Base-by-base conservation (phyloP, 2,113 vertebrate genomes). In the Oplegnathus fasciatus region DNA sequence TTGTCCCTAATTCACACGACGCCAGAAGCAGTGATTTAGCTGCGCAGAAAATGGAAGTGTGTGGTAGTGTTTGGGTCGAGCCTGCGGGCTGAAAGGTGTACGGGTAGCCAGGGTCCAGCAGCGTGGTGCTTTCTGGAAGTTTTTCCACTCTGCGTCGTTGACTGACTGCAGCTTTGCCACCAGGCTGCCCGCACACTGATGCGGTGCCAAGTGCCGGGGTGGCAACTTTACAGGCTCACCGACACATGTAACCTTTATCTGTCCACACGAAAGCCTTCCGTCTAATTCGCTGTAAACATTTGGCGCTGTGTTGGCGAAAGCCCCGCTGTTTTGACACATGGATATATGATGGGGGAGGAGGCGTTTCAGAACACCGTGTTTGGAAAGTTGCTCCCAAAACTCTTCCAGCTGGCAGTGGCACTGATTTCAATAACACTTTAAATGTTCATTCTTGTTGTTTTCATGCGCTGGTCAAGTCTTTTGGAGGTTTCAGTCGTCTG, bases 291-390 rank as follows among this genome's bases (percentile, higher is more conserved):
- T 24, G 75, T 46, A 40, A 86, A 76, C 78, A 67, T 86, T 87
- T 84, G 86, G 72, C 80, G 74, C 87, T 78, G 87, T 44, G 76
- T 62, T 79, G 44, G 34, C 15, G 14, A 78, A 73, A 82, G 40
- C 54, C 86, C 84, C 62, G 83, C 91, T 90, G 92, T 75, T 92
- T 75, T 93, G 91, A 94, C 91, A 89, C 92, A 92, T 89, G 89
- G 79, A 69, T 75, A 55, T 55, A 67, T 70, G 69, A 55, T 71
- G 75, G 11, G 52, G 72, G 77, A 20, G 67, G 85, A 71, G 85
- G 81, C 48, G 75, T 66, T 75, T 74, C 17, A 42, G 75, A 80
- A 79, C 80, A 72, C 75, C 70, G 20, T 18, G 40, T 58, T 42
- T 44, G 69, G 66, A 86, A 90, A 89, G 75, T 87, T 80, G 60